phyloP scores from a whole-genome alignment of 1,140 invertebrate genomes.

The Spodoptera litura region DNA sequence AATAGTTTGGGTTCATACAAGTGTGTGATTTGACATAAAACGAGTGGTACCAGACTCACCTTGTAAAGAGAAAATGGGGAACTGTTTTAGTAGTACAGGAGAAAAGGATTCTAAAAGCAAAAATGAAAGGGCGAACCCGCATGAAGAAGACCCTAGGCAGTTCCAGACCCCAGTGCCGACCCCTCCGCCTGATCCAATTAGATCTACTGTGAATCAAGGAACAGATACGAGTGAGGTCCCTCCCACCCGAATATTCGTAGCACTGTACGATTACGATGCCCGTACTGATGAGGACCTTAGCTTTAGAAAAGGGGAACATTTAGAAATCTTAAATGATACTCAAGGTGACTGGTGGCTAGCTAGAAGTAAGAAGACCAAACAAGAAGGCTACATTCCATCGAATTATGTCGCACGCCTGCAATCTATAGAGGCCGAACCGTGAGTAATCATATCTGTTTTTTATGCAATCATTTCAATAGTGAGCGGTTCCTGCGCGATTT shows the following conservation, averaged over 20 bases:
- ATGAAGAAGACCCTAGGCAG: constrained; percentile 87
- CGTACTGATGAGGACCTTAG: constrained; percentile 99
- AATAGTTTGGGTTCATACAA: constrained; percentile 74
- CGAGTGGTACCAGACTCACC: constrained; percentile 82
- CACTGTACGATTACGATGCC: constrained; percentile 99
- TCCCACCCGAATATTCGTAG: constrained; percentile 96
- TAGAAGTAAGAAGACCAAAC: constrained; percentile 96
- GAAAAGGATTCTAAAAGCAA: constrained; percentile 88
- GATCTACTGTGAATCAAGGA: constrained; percentile 81
- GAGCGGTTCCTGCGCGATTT: constrained; percentile 77
- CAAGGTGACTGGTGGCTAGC: constrained; percentile 99
- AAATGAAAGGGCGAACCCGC: constrained; percentile 88
- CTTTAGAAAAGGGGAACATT: constrained; percentile 98
- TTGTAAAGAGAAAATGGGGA: constrained; percentile 89
- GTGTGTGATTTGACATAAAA: constrained; percentile 85
- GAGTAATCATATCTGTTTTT: constrained; percentile 88
- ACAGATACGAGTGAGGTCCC: constrained; percentile 85
- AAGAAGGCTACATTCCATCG: constrained; percentile 99
- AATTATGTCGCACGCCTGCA: constrained; percentile 99
- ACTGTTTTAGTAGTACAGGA: constrained; percentile 90
- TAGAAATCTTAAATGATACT: constrained; percentile 99
- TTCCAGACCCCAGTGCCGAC: constrained; percentile 88
- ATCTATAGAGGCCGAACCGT: constrained; percentile 99
- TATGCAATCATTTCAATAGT: constrained; percentile 80
- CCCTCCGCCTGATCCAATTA: constrained; percentile 89